phyloP scores from a whole-genome alignment of 1,140 invertebrate species.

The Drosophila lini region DNA sequence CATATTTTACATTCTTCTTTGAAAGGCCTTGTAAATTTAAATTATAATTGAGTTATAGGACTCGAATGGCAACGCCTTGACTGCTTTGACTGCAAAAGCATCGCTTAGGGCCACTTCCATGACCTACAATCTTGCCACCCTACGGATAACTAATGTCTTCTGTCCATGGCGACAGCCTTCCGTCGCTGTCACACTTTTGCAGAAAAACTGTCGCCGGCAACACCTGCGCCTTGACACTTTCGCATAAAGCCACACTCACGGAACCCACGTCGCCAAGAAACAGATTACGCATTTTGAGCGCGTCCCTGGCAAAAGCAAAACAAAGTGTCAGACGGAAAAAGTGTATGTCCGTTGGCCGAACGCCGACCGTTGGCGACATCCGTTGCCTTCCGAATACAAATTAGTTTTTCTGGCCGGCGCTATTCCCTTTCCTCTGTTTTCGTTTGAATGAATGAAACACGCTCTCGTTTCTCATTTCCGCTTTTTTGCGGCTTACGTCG shows the following conservation, averaged over 20 bases:
- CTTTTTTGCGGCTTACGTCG: slow-evolving; percentile 5
- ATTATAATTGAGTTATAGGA: not conserved
- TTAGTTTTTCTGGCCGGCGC: slow-evolving; percentile 66
- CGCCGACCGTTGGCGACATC: slow-evolving; percentile 54
- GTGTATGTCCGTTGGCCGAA: slow-evolving; percentile 38
- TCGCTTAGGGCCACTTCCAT: slow-evolving; percentile 10
- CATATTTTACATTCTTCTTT: not conserved
- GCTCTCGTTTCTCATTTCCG: slow-evolving; percentile 26
- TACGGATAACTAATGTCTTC: slow-evolving; percentile 41
- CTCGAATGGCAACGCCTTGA: not conserved
- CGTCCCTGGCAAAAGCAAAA: slow-evolving; percentile 49
- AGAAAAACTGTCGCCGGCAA: slow-evolving; percentile 57
- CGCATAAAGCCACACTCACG: slow-evolving; percentile 60
- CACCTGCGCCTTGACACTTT: slow-evolving; percentile 78
- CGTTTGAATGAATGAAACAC: slow-evolving; percentile 10
- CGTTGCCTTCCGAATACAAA: slow-evolving; percentile 71
- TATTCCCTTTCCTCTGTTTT: not conserved
- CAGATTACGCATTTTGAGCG: slow-evolving; percentile 75
- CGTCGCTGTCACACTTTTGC: slow-evolving; percentile 35
- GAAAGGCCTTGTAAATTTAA: not conserved
- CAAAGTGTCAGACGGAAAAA: slow-evolving; percentile 41
- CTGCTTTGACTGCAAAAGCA: not conserved
- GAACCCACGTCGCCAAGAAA: slow-evolving; percentile 48
- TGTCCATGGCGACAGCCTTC: slow-evolving; percentile 36
- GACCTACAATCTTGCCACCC: slow-evolving; percentile 15